Percentiles rank a stretch among this genome's conserved stretches.
Conservation (phyloP, 1,140 invertebrate genomes). For the Ephestia elutella region DNA sequence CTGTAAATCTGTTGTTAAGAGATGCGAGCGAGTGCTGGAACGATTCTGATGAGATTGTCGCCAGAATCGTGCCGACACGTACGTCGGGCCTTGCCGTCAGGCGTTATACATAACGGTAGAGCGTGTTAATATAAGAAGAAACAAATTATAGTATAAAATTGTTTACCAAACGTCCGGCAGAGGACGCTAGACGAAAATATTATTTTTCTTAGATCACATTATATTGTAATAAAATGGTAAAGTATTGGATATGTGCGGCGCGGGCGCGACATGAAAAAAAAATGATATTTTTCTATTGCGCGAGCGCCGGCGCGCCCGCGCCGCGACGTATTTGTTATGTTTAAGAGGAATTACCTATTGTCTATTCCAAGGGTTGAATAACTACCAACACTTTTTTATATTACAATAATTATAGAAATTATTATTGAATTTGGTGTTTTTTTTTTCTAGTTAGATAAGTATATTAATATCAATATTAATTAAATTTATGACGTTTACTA, state of each 20-base stretch:
- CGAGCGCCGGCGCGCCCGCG: conserved; percentile 18
- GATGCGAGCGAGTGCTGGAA: conserved; percentile 1
- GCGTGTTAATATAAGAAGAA: conserved; percentile 55
- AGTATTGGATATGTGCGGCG: conserved; percentile 49
- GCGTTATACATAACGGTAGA: conserved; percentile 36
- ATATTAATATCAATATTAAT: too few relatives aligned
- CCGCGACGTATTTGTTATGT: conserved; percentile 65
- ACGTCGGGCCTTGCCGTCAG: conserved; percentile 34
- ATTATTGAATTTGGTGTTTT: conserved; percentile 65
- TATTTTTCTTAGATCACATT: conserved; percentile 74
- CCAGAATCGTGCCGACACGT: not conserved
- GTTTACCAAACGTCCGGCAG: conserved; percentile 59
- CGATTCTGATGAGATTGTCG: not conserved
- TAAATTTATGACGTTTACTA: too few relatives aligned
- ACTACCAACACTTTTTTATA: conserved; percentile 74
- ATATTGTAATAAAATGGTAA: conserved; percentile 70
- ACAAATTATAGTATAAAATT: conserved; percentile 70
- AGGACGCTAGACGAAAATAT: conserved; percentile 70
- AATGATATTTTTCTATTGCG: conserved; percentile 64
- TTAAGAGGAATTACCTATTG: conserved; percentile 74
- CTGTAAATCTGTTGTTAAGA: conserved; percentile 9
- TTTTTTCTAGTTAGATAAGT: conserved; percentile 22
- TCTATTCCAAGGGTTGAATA: conserved; percentile 72
- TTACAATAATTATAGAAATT: conserved; percentile 75
- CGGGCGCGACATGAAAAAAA: conserved; percentile 44